Conservation (phyloP, 2,113 vertebrate genomes). For the Oophaga pumilio region DNA sequence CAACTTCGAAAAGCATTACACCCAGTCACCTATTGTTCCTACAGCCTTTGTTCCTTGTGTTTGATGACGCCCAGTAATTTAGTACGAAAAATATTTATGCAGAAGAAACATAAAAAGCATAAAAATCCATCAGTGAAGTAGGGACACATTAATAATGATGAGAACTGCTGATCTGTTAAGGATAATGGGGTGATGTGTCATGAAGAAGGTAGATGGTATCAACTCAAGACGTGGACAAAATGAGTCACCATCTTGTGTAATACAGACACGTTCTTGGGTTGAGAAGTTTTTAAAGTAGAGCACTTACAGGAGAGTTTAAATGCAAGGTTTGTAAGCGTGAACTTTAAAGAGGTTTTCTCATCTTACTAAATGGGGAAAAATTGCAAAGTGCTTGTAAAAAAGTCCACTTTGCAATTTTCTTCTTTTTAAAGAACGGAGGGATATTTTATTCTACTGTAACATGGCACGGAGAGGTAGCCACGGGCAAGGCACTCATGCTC, state of each 20-base stretch:
- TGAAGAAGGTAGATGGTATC: not conserved
- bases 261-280: not conserved
- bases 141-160: not conserved
- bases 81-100: not conserved
- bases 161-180: not conserved
- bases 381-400: too few species aligned
- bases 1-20: not conserved
- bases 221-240: not conserved
- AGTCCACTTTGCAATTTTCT: too few species aligned
- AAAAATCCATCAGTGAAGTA: not conserved
- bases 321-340: too few species aligned
- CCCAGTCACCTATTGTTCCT: slow-evolving; percentile 19
- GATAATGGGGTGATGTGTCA: not conserved
- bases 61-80: slow-evolving; percentile 31
- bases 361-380: too few species aligned
- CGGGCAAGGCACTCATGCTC: too few species aligned
- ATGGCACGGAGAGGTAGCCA: too few species aligned
- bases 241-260: not conserved
- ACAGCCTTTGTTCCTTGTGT: slow-evolving; percentile 24
- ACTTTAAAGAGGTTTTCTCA: too few species aligned
- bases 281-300: not conserved
- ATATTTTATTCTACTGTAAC: too few species aligned
- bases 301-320: not conserved
- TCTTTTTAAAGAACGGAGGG: too few species aligned
- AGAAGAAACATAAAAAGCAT: not conserved